phyloP scores from a whole-genome alignment of 2,888 invertebrate genomes.

The Eupithecia centaureata region DNA sequence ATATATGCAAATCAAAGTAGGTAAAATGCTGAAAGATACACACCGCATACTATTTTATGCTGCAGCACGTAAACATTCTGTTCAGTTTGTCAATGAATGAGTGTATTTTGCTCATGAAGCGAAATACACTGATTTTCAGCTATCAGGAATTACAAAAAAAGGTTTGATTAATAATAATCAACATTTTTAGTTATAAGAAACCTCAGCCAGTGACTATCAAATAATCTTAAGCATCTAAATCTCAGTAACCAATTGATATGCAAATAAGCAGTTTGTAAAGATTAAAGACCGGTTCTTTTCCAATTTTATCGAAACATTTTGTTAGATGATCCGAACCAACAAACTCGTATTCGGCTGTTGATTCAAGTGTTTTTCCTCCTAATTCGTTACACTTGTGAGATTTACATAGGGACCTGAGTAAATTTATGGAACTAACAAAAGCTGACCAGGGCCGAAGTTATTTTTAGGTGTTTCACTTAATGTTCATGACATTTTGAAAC shows the following conservation, averaged over 20 bases:
- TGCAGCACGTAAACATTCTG: too few species aligned
- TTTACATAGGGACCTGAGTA: background rate
- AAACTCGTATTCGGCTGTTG: background rate
- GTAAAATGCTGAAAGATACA: too few species aligned
- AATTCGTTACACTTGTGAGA: background rate
- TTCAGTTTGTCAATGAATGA: too few species aligned
- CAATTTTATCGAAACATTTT: background rate
- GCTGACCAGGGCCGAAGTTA: background rate
- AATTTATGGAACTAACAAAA: background rate
- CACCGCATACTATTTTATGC: too few species aligned
- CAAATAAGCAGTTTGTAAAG: background rate
- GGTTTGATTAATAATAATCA: background rate
- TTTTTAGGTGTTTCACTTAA: background rate
- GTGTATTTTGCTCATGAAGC: background rate
- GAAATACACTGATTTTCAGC: background rate
- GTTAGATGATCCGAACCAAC: background rate
- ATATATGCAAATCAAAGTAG: too few species aligned
- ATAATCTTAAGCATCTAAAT: background rate
- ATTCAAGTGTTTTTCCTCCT: slow-evolving; percentile 1
- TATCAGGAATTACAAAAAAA: too few species aligned
- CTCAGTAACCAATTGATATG: background rate
- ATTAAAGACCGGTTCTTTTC: background rate
- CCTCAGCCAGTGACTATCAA: background rate
- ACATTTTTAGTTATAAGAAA: background rate
- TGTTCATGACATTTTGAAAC: background rate